Percentiles rank a stretch among this genome's conserved stretches.
These are phyloP conservation scores for Gerris buenoi DNA, from an alignment of 1,140 invertebrate species.

Conservation along the genomic window DNA sequence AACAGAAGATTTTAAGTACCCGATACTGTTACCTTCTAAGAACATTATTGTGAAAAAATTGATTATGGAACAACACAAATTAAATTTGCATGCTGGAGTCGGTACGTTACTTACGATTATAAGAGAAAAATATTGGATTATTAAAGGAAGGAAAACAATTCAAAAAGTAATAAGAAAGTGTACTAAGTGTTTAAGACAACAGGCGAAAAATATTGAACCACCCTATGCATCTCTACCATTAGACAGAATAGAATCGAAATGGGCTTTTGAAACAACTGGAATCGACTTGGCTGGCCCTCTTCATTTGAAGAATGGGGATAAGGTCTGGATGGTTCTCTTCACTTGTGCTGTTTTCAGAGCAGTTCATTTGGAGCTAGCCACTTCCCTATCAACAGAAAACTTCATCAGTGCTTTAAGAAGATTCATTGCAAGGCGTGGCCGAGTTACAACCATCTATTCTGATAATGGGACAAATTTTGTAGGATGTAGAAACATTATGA, in stretches of 20 bases:
- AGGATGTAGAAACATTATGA: background rate
- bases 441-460: constrained; percentile 17
- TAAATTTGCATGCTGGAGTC: background rate
- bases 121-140: background rate
- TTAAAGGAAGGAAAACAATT: background rate
- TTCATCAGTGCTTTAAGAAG: constrained; percentile 19
- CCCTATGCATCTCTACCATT: background rate
- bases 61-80: background rate
- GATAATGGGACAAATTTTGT: background rate
- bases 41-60: background rate
- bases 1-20: background rate
- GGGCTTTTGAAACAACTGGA: constrained; percentile 20
- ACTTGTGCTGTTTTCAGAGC: constrained; percentile 25
- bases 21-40: background rate
- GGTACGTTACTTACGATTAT: background rate
- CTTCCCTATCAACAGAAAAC: constrained; percentile 21
- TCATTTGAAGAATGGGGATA: constrained; percentile 16
- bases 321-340: constrained; percentile 27
- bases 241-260: background rate
- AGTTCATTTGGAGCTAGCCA: background rate
- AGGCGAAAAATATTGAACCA: background rate
- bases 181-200: background rate
- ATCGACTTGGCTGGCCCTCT: constrained; percentile 22
- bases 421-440: constrained; percentile 26
- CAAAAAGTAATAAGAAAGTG: background rate